Evolutionary conservation across 2,797 vertebrate genomes (phyloP), one percentile per base, ranked within the genome.

Genomic region (Malurus splendens): DNA sequence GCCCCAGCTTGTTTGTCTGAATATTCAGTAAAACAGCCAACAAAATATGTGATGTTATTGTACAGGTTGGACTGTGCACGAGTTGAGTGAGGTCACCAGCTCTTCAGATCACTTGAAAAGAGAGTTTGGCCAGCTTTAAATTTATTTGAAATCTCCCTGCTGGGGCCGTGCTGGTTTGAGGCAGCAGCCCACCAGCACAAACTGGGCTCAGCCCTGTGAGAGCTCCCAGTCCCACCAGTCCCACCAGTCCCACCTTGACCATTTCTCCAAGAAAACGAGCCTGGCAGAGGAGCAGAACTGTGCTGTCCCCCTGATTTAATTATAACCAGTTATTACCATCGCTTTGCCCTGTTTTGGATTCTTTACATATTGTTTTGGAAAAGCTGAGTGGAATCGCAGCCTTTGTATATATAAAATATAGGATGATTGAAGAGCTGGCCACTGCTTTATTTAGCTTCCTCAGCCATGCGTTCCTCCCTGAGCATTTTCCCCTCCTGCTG

Each of bases 391-490:
- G 92, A 90, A 94, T 93, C n/a, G 13, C 86, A 92, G 93, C 82
- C 90, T 95, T 91, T 94, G 89, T 94, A 51, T 89, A 84, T 86
- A 93, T 96, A 93, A 86, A 90, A 95, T 95, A 94, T 95, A 94
- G 86, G 70, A 33, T 93, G 91, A 96, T 93, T 87, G 94, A 95
- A 65, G 89, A 92, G 14, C 92, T 94, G 89, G 81, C 87, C 91
- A 64, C 33, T 54, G 82, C 68, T 95, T 93, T 96, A 94, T 95
- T 96, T 94, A 92, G 45, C 84, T 93, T 89, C 83, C 76, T 80
- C 93, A 86, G 90, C 83, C 82, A 33, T 91, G 86, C 33, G 25
- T 95, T 93, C 85, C 82, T 94, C 64, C 52, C 81, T 79, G 13
- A 80, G 83, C 78, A 94, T 93, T 93, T 95, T 95, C 90, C 92